Conservation (phyloP, 2,888 invertebrate genomes). For the Chaitophorus viminalis region DNA sequence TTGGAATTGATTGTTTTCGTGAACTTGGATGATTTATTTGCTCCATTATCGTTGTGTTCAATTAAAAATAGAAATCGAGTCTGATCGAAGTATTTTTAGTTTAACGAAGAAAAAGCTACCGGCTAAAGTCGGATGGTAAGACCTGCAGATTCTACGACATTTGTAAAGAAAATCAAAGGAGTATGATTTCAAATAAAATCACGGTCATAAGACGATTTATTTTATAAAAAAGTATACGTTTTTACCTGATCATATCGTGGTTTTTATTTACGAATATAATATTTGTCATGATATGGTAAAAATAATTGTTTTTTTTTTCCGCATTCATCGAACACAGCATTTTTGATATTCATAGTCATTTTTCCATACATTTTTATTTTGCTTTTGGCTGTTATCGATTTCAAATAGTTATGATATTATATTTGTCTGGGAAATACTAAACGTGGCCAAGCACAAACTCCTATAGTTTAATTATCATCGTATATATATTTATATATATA, state of each 20-base stretch:
- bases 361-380: neutral
- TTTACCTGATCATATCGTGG: no score
- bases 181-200: neutral
- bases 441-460: constrained; percentile 1
- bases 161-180: neutral
- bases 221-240: neutral
- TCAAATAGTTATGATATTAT: constrained; percentile 14
- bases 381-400: neutral
- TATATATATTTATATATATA: no score
- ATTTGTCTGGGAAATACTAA: constrained; percentile 20
- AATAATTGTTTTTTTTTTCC: neutral
- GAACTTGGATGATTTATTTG: no score
- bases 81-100: no score
- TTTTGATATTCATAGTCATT: neutral
- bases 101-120: no score
- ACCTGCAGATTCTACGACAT: no score
- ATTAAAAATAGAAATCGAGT: no score
- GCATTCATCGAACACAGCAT: neutral
- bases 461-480: neutral
- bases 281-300: no score
- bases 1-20: no score
- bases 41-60: no score
- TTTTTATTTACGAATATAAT: no score
- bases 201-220: neutral
- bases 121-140: no score